Evolutionary conservation across 1,140 invertebrate species (phyloP), one percentile per base, ranked within the genome.

Genomic region (Drosophila kohkoa): DNA sequence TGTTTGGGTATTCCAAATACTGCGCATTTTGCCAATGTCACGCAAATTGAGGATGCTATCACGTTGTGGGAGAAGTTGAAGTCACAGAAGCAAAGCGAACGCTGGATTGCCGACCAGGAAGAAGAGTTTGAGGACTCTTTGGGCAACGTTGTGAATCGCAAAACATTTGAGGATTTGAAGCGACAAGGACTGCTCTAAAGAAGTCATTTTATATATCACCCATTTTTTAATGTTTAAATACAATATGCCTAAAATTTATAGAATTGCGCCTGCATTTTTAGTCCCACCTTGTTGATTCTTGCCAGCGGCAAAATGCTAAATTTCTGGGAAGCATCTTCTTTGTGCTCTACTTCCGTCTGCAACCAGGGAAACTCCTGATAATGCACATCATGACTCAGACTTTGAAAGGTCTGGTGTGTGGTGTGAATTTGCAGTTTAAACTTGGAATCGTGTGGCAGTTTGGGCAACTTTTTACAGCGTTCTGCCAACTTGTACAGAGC

Each of bases 1-100:
- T 99, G 99, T 93, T 94, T 99, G 1, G 98, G 99, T 5, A 99
- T 99, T 85, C 99, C 99, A 1, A 99, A 99, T 93, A 99, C 99
- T 0, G 99, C 99, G 7, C 99, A 99, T 94, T 99, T 99, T 94
- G 99, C 99, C 6, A 99, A 99, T 93, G 99, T 99, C 5, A 99
- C 99, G 5, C 97, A 98, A 82, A 99, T 99, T 90, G 98, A 99
- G 93, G 99, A 99, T 94, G 99, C 99, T 3, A 94, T 99, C 46
- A 97, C 97, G 52, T 93, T 99, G 48, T 99, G 99, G 99, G 97
- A 99, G 86, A 99, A 99, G 93, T 94, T 99, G 1, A 99, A 99
- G 93, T 95, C 96, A 7, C 97, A 98, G 85, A 99, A 99, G 92
- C 98, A 99, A 88, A 95, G 95, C 25, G 98, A 99, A 92, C 95